phyloP scores from a whole-genome alignment of 1,140 invertebrate species.

The Venturia canescens region DNA sequence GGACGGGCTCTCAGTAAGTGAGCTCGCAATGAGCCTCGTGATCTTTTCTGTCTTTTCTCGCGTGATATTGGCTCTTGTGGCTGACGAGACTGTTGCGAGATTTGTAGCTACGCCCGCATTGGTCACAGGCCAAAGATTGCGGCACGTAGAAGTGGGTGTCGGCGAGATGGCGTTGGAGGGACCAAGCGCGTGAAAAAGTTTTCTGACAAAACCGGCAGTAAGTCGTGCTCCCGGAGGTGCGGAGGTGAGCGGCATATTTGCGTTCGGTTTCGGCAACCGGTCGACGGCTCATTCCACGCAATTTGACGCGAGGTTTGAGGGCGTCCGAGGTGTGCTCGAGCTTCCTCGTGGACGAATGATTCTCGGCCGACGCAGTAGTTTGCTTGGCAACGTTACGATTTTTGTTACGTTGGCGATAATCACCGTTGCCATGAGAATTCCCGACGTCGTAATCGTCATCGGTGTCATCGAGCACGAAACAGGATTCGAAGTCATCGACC shows the following conservation, averaged over 20 bases:
- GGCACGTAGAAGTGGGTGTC: conserved; percentile 78
- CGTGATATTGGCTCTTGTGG: conserved; percentile 78
- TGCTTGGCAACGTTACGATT: conserved; percentile 36
- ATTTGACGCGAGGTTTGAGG: not conserved
- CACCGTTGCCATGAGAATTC: conserved; percentile 2
- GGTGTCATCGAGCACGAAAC: conserved; percentile 57
- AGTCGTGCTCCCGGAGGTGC: conserved; percentile 59
- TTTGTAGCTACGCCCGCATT: conserved; percentile 77
- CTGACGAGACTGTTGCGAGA: conserved; percentile 78
- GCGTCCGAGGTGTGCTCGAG: not conserved
- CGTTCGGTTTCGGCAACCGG: conserved; percentile 46
- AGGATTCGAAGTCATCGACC: conserved; percentile 64
- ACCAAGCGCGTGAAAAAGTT: conserved; percentile 77
- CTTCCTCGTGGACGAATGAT: not conserved
- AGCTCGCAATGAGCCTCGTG: conserved; percentile 53
- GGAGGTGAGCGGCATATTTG: conserved; percentile 45
- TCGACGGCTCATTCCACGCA: conserved; percentile 21
- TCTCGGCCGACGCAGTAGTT: conserved; percentile 20
- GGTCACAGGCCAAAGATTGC: conserved; percentile 75
- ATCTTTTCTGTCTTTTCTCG: conserved; percentile 69
- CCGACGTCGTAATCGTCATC: conserved; percentile 41
- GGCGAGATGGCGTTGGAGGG: conserved; percentile 77
- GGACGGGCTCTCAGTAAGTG: conserved; percentile 27
- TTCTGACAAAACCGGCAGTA: conserved; percentile 77
- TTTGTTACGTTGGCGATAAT: not conserved